Percentiles rank a stretch among this genome's conserved stretches.
phyloP scores from a whole-genome alignment of 2,888 invertebrate species.

The Parnassius apollo region DNA sequence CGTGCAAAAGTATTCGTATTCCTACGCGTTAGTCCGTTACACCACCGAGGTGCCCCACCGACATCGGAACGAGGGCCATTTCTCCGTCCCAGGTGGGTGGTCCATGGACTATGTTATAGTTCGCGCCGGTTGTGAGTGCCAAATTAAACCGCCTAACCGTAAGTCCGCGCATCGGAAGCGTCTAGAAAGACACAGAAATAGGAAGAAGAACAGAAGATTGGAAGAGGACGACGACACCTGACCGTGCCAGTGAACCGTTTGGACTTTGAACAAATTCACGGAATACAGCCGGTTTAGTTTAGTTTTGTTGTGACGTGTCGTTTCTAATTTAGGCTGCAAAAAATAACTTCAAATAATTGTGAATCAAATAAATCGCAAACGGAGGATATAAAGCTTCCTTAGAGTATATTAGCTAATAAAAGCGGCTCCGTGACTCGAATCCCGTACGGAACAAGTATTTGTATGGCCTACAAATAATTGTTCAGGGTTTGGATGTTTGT shows the following conservation, averaged over 20 bases:
- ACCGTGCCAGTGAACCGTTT: conserved; percentile 57
- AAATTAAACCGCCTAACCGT: conserved; percentile 83
- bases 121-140: conserved; percentile 92
- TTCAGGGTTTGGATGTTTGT: too few relatives aligned
- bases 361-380: too few relatives aligned
- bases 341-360: too few relatives aligned
- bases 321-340: conserved; percentile 6
- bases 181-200: conserved; percentile 57
- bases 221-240: conserved; percentile 68
- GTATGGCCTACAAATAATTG: too few relatives aligned
- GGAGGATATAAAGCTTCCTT: too few relatives aligned
- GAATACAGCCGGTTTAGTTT: conserved; percentile 42
- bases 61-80: conserved; percentile 24
- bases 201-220: conserved; percentile 57
- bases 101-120: conserved; percentile 55
- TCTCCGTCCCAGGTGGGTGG: conserved; percentile 25
- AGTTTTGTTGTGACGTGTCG: conserved; percentile 32
- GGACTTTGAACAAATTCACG: conserved; percentile 64
- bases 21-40: conserved; percentile 90
- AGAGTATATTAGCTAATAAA: too few relatives aligned
- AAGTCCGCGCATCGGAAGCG: conserved; percentile 55
- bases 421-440: too few relatives aligned
- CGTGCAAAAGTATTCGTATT: conserved; percentile 90
- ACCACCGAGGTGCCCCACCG: conserved; percentile 63
- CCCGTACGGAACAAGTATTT: too few relatives aligned